Percentiles rank a stretch among this genome's conserved stretches.
These are phyloP conservation scores for Leptosomus discolor DNA, from an alignment of 2,113 vertebrate genomes.

Conservation along the genomic window DNA sequence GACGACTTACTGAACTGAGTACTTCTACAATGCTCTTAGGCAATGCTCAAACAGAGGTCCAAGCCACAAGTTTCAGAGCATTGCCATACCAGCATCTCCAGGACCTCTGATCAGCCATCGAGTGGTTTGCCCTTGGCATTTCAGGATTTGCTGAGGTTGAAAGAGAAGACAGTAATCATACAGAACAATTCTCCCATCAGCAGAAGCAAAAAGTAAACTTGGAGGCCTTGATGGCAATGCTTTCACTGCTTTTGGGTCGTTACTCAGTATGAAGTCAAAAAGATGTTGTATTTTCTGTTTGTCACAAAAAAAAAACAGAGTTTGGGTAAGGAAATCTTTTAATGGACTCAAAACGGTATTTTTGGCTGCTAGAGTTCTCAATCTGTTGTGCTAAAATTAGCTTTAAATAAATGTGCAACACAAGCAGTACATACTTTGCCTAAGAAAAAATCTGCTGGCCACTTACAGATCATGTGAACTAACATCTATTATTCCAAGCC, in stretches of 20 bases:
- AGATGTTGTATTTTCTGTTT: neutral
- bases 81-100: neutral
- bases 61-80: conserved; percentile 29
- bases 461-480: conserved; percentile 28
- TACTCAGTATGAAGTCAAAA: neutral
- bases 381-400: conserved; percentile 23
- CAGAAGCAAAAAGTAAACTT: neutral
- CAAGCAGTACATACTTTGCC: conserved; percentile 10
- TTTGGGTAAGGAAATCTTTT: neutral
- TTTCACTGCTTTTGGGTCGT: neutral
- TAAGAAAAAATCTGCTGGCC: neutral
- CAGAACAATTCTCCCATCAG: conserved; percentile 5
- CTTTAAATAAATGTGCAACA: neutral
- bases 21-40: neutral
- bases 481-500: neutral
- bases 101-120: neutral
- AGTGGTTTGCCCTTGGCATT: conserved; percentile 38
- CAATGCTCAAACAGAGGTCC: neutral
- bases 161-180: conserved; percentile 36
- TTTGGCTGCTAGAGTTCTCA: conserved; percentile 5
- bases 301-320: neutral
- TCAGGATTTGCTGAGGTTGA: conserved; percentile 34
- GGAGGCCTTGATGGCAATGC: neutral
- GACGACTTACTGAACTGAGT: neutral
- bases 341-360: neutral